phyloP scores from a whole-genome alignment of 1,140 invertebrate species.

The Archivesica marissinica region DNA sequence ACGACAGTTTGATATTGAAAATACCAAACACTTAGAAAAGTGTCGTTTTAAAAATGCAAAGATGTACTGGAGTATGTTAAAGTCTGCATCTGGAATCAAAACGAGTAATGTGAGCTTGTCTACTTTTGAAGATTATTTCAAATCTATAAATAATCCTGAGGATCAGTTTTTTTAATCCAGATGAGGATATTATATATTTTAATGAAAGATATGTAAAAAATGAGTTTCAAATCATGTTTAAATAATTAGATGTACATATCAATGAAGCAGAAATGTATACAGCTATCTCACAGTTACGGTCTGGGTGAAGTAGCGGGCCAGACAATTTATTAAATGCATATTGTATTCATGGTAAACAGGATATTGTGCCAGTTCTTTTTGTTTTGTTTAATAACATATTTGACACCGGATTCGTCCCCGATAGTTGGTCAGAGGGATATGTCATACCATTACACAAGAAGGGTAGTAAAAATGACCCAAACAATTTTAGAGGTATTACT shows the following conservation, averaged over 20 bases:
- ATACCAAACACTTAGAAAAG: not conserved
- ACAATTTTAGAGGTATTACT: conserved; percentile 43
- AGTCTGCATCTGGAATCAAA: not conserved
- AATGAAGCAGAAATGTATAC: not conserved
- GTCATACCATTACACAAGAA: conserved; percentile 37
- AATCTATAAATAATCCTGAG: conserved; percentile 8
- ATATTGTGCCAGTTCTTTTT: not conserved
- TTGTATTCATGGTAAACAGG: conserved; percentile 1
- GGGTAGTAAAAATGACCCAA: not conserved
- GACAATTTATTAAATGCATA: conserved; percentile 29
- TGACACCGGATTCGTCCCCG: not conserved
- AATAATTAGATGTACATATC: conserved; percentile 16
- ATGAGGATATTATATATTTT: conserved; percentile 34
- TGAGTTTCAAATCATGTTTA: conserved; percentile 37
- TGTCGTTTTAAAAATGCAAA: not conserved
- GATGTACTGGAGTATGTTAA: conserved; percentile 15
- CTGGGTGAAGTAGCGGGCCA: conserved; percentile 1
- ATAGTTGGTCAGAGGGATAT: conserved; percentile 27
- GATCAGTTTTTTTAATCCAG: conserved; percentile 36
- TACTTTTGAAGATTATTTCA: conserved; percentile 26
- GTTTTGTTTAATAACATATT: conserved; percentile 13
- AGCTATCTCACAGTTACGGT: not conserved
- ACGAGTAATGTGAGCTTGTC: not conserved
- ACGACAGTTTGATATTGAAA: not conserved
- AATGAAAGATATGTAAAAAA: conserved; percentile 27